These are phyloP conservation scores for Metacarcinus magister DNA, from an alignment of 2,888 invertebrate genomes.

Conservation along the genomic window DNA sequence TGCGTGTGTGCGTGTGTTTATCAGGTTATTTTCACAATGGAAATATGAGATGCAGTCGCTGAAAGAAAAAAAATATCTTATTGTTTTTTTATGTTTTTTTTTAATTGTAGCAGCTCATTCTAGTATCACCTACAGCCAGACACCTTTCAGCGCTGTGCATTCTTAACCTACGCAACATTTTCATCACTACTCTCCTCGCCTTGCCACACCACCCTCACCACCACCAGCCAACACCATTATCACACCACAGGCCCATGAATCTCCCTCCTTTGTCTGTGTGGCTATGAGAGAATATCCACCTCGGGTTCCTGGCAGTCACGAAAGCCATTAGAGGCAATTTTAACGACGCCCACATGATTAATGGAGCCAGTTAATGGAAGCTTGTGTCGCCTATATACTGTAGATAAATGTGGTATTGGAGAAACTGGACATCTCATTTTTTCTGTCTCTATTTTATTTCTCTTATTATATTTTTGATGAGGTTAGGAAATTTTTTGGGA, in stretches of 20 bases:
- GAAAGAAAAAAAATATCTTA: not conserved
- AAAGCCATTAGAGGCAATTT: slow-evolving; percentile 17
- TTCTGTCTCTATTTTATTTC: not conserved
- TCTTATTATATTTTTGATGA: too few species aligned
- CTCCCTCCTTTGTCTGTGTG: not conserved
- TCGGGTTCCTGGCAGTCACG: not conserved
- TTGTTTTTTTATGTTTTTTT: not conserved
- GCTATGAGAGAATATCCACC: not conserved
- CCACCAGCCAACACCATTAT: not conserved
- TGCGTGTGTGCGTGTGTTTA: not conserved
- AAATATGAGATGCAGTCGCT: not conserved
- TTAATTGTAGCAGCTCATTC: not conserved
- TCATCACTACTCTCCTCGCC: not conserved
- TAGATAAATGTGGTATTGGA: not conserved
- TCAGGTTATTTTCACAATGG: too few species aligned
- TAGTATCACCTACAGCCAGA: not conserved
- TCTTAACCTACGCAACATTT: not conserved
- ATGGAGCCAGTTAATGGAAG: not conserved
- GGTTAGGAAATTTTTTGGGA: too few species aligned
- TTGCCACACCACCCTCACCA: not conserved
- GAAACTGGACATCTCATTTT: not conserved
- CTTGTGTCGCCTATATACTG: not conserved
- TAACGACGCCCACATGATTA: slow-evolving; percentile 27
- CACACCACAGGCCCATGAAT: slow-evolving; percentile 12
- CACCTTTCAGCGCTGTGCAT: not conserved